Conservation (phyloP, 2,888 invertebrate species). For the Hypercompe scribonia region DNA sequence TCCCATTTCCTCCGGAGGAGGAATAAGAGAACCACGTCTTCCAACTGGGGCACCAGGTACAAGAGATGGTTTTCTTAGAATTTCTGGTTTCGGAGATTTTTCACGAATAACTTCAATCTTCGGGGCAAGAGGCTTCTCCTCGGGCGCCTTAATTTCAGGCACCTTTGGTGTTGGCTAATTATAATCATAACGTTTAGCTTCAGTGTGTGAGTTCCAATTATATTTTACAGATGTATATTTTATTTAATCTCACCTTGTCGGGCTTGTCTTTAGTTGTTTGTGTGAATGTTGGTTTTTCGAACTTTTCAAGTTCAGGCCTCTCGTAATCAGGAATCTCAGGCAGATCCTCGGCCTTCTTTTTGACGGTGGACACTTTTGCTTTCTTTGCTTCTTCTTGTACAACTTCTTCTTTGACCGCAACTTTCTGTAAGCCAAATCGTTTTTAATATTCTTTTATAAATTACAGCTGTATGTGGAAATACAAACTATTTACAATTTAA, state of each 20-base stretch:
- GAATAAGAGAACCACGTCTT: conserved; percentile 94
- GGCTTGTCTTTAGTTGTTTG: conserved; percentile 83
- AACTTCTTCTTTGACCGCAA: conserved; percentile 79
- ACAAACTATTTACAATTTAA: not conserved
- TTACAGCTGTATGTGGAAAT: not conserved
- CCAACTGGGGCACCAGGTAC: conserved; percentile 85
- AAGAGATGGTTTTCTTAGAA: conserved; percentile 91
- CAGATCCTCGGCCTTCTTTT: conserved; percentile 86
- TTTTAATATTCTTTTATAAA: conserved; percentile 12
- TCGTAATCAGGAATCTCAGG: conserved; percentile 92
- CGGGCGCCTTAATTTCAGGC: conserved; percentile 91
- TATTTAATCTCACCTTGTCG: conserved; percentile 55
- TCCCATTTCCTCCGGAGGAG: conserved; percentile 94
- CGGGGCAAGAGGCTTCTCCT: conserved; percentile 88
- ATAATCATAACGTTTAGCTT: conserved; percentile 18
- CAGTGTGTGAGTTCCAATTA: not conserved
- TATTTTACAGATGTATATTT: not conserved
- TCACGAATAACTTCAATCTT: conserved; percentile 96
- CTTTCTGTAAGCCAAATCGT: conserved; percentile 74
- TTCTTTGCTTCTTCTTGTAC: conserved; percentile 82
- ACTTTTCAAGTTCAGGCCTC: conserved; percentile 90
- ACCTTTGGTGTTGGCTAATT: conserved; percentile 76
- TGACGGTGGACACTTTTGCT: conserved; percentile 78
- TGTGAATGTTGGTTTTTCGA: conserved; percentile 86
- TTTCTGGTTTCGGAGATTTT: conserved; percentile 89